These are phyloP conservation scores for Anthrax anthrax DNA, from an alignment of 2,888 invertebrate species.

Conservation along the genomic window DNA sequence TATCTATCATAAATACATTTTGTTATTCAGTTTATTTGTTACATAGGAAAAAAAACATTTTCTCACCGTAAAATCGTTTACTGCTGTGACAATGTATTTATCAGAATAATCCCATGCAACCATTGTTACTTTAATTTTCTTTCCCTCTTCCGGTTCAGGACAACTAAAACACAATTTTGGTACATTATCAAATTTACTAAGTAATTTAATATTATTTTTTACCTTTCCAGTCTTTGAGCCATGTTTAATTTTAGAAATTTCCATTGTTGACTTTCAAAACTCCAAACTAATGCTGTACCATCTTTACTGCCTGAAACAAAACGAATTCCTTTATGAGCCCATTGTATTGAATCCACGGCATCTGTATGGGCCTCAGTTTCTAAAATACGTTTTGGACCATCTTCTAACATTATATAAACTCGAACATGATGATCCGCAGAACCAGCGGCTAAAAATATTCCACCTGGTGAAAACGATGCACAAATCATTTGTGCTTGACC, in stretches of 20 bases:
- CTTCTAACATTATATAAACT: conserved; percentile 73
- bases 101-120: conserved; percentile 91
- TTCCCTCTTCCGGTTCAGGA: conserved; percentile 38
- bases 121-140: conserved; percentile 79
- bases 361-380: conserved; percentile 47
- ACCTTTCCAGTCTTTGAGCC: conserved; percentile 46
- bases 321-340: conserved; percentile 74
- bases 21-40: too few relatives aligned
- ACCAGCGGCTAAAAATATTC: conserved; percentile 83
- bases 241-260: conserved; percentile 58
- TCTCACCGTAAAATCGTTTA: conserved; percentile 61
- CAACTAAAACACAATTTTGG: conserved; percentile 20
- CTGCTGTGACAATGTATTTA: conserved; percentile 75
- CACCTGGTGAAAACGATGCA: conserved; percentile 77
- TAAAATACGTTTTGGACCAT: conserved; percentile 55
- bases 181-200: background rate
- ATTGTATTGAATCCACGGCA: conserved; percentile 89
- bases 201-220: conserved; percentile 7
- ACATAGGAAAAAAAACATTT: background rate
- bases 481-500: conserved; percentile 94
- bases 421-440: conserved; percentile 88
- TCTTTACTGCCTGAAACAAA: conserved; percentile 94
- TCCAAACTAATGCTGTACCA: conserved; percentile 88
- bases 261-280: conserved; percentile 84
- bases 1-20: conserved; percentile 18